These are phyloP conservation scores for Scolanthus callimorphus DNA, from an alignment of 92 coral and sea anemone species.

Conservation along the genomic window DNA sequence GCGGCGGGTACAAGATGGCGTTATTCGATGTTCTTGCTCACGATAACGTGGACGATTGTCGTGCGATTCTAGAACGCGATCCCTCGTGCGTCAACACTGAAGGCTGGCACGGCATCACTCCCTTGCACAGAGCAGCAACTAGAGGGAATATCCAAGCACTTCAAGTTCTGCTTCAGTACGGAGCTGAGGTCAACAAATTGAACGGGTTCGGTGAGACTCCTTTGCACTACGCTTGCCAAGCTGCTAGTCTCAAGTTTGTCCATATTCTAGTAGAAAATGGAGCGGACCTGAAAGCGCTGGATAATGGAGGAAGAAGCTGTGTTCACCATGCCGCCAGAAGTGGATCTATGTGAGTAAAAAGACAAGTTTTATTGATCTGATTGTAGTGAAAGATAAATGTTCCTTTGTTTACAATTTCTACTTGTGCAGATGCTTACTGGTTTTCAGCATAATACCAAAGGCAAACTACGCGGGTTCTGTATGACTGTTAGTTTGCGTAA, in stretches of 20 bases:
- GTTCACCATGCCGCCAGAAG: conserved; percentile 90
- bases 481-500: too few relatives aligned
- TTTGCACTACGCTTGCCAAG: conserved; percentile 77
- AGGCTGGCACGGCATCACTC: conserved; percentile 96
- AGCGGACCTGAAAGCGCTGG: conserved; percentile 67
- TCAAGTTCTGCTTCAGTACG: conserved; percentile 47
- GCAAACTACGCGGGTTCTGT: too few relatives aligned
- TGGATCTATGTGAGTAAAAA: conserved; percentile 78
- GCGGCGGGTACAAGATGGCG: conserved; percentile 48
- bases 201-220: conserved; percentile 86
- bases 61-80: conserved; percentile 46
- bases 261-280: conserved; percentile 69
- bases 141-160: conserved; percentile 64
- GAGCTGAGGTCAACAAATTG: conserved; percentile 70
- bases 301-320: conserved; percentile 82
- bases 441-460: too few relatives aligned
- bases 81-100: conserved; percentile 52
- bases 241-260: conserved; percentile 63
- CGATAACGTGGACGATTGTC: conserved; percentile 56
- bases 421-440: too few relatives aligned
- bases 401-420: too few relatives aligned
- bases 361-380: not conserved
- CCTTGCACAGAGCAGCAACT: conserved; percentile 81
- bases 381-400: too few relatives aligned
- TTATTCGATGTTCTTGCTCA: conserved; percentile 61